These are phyloP conservation scores for Anthoptus insignis DNA, from an alignment of 2,888 invertebrate genomes.

Conservation along the genomic window DNA sequence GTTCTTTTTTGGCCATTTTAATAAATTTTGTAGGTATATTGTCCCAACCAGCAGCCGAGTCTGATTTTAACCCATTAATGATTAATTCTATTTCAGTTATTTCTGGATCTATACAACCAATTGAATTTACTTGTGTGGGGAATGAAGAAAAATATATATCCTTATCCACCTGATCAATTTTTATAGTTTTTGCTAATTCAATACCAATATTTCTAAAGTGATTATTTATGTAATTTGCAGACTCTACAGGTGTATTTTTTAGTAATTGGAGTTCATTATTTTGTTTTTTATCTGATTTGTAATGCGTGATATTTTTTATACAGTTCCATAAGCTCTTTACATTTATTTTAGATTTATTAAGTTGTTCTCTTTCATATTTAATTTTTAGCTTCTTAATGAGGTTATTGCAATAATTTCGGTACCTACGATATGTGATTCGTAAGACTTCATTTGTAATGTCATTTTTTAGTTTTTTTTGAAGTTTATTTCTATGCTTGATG, in stretches of 20 bases:
- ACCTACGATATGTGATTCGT: neutral
- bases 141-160: neutral
- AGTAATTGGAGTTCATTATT: neutral
- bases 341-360: neutral
- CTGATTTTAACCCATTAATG: neutral
- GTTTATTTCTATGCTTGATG: neutral
- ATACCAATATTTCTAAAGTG: neutral
- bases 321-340: neutral
- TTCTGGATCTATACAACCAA: neutral
- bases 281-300: neutral
- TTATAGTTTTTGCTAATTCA: neutral
- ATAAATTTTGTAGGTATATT: neutral
- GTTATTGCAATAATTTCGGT: neutral
- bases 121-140: neutral
- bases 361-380: neutral
- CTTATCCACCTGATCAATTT: neutral
- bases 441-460: neutral
- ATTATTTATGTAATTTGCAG: neutral
- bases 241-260: neutral
- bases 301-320: neutral
- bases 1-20: neutral
- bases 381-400: neutral
- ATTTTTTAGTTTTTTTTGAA: neutral
- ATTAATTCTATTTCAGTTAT: neutral
- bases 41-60: neutral